phyloP scores from a whole-genome alignment of 2,888 invertebrate species.

The Hyposoter didymator region DNA sequence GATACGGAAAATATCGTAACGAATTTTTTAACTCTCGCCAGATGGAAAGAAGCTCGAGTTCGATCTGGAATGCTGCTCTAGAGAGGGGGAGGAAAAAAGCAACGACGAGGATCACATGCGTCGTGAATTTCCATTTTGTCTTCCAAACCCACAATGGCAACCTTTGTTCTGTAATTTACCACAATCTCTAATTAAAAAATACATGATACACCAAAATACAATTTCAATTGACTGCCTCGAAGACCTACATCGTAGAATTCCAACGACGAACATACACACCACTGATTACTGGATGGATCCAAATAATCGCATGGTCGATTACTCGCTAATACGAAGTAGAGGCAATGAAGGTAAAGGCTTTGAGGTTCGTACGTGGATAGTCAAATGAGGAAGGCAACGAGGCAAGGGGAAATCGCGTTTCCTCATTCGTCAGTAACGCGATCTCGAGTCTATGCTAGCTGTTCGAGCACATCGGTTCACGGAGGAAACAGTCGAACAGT shows the following conservation, averaged over 20 bases:
- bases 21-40: not conserved
- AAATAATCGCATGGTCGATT: conserved; percentile 64
- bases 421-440: conserved; percentile 63
- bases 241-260: conserved; percentile 32
- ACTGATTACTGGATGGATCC: conserved; percentile 47
- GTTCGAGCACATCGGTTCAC: conserved; percentile 63
- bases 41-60: not conserved
- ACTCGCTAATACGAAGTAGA: conserved; percentile 52
- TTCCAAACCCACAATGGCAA: not conserved
- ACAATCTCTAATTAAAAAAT: not conserved
- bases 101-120: not conserved
- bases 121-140: not conserved
- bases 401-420: conserved; percentile 60
- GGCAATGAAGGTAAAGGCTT: conserved; percentile 3
- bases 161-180: not conserved
- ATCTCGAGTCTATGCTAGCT: conserved; percentile 27
- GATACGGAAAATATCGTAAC: conserved; percentile 2
- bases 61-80: not conserved
- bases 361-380: conserved; percentile 10
- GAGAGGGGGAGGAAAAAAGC: not conserved
- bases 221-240: not conserved
- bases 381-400: conserved; percentile 43
- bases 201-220: not conserved
- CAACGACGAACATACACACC: conserved; percentile 11
- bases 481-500: conserved; percentile 66